These are phyloP conservation scores for Actinopyga echinites DNA, from an alignment of 53 echinoderm and acorn worm genomes.

Conservation along the genomic window DNA sequence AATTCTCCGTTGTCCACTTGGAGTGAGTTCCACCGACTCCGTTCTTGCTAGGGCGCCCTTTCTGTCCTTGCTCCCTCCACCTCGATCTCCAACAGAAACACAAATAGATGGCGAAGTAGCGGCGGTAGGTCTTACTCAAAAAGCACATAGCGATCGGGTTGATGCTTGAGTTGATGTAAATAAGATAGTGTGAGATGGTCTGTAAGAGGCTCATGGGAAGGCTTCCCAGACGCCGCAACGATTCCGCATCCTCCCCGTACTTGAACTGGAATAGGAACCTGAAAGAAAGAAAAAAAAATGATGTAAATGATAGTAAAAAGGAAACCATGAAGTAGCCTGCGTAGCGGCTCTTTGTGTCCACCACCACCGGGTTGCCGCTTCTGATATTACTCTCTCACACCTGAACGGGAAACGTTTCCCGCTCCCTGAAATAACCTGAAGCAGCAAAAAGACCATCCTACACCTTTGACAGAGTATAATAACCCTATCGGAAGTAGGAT, in stretches of 20 bases:
- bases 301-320: too few species aligned
- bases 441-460: too few species aligned
- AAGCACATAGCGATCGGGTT: slow-evolving; percentile 93
- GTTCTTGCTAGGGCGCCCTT: neutral
- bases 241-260: slow-evolving; percentile 49
- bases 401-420: too few species aligned
- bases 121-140: slow-evolving; percentile 87
- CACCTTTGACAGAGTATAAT: too few species aligned
- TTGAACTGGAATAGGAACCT: slow-evolving; percentile 58
- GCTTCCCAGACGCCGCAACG: slow-evolving; percentile 16
- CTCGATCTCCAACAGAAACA: slow-evolving; percentile 55
- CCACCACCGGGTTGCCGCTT: too few species aligned
- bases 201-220: slow-evolving; percentile 63
- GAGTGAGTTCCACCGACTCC: slow-evolving; percentile 3
- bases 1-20: slow-evolving; percentile 22
- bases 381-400: too few species aligned
- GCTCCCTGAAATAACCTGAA: too few species aligned
- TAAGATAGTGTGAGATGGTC: slow-evolving; percentile 52
- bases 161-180: slow-evolving; percentile 85
- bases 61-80: neutral
- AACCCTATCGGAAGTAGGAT: too few species aligned
- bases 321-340: too few species aligned
- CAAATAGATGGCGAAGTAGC: slow-evolving; percentile 82
- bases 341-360: too few species aligned
- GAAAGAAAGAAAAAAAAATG: neutral